Percentiles rank a stretch among this genome's conserved stretches.
phyloP scores from a whole-genome alignment of 2,797 vertebrate genomes.

The Darevskia mixta region DNA sequence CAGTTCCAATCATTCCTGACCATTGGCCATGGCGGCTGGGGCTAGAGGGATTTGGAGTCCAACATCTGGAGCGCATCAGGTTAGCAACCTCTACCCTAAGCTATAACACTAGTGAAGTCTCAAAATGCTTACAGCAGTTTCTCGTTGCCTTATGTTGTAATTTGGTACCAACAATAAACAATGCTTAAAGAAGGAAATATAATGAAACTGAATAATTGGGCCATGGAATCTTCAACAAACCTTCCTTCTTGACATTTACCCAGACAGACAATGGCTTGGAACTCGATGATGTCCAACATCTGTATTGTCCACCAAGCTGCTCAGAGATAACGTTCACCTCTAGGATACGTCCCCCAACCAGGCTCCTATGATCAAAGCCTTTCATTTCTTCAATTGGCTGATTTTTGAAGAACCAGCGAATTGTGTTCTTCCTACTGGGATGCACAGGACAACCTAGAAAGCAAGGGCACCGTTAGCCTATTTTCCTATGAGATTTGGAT shows the following conservation, averaged over 20 bases:
- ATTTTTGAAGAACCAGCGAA: constrained; percentile 83
- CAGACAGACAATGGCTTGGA: constrained; percentile 80
- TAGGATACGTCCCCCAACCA: constrained; percentile 82
- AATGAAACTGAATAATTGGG: constrained; percentile 58
- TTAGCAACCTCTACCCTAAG: not conserved
- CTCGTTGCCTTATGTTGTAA: no score
- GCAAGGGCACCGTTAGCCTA: constrained; percentile 31
- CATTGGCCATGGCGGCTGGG: not conserved
- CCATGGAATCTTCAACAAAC: constrained; percentile 74
- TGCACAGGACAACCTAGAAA: constrained; percentile 84
- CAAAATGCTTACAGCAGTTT: not conserved
- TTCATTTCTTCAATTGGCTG: constrained; percentile 76
- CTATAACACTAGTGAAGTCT: constrained; percentile 6
- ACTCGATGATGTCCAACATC: constrained; percentile 77
- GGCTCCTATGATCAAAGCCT: constrained; percentile 72
- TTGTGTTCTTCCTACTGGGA: constrained; percentile 74
- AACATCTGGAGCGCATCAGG: no score
- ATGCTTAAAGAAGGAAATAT: constrained; percentile 33
- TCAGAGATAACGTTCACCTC: constrained; percentile 82
- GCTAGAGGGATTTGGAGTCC: no score
- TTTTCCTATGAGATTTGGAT: constrained; percentile 4
- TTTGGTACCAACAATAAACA: not conserved
- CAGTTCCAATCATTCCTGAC: no score
- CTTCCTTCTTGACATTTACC: constrained; percentile 81
- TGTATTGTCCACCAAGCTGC: constrained; percentile 79